Conservation (phyloP, 2,113 vertebrate genomes). For the Mormoops blainvillei region DNA sequence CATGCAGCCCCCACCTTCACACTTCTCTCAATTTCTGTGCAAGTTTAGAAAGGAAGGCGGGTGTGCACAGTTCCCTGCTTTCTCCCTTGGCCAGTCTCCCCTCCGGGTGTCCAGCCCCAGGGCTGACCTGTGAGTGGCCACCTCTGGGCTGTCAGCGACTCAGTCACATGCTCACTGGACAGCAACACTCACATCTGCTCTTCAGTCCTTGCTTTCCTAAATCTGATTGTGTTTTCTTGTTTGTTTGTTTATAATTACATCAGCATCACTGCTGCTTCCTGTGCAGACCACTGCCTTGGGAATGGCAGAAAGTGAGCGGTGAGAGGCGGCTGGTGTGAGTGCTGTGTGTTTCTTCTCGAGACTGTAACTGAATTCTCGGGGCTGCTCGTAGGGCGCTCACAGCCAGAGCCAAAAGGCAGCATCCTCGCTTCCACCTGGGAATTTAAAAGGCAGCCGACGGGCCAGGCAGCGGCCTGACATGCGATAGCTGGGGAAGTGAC, state of each 20-base stretch:
- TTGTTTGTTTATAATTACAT: background rate
- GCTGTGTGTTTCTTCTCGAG: background rate
- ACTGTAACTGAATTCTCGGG: background rate
- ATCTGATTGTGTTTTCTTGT: background rate
- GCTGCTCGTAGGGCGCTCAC: background rate
- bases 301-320: background rate
- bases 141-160: background rate
- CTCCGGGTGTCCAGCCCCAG: background rate
- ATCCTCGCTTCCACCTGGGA: background rate
- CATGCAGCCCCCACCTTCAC: accelerated
- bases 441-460: background rate
- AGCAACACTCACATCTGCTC: background rate
- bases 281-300: background rate
- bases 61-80: accelerated
- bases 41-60: background rate
- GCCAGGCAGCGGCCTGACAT: background rate
- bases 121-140: background rate
- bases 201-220: background rate
- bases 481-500: background rate
- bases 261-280: background rate
- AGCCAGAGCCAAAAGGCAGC: background rate
- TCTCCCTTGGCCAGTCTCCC: background rate
- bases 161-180: background rate
- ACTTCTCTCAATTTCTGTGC: background rate
- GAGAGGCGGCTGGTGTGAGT: background rate